phyloP scores from a whole-genome alignment of 2,888 invertebrate genomes.

The Agapetus fuscipes region DNA sequence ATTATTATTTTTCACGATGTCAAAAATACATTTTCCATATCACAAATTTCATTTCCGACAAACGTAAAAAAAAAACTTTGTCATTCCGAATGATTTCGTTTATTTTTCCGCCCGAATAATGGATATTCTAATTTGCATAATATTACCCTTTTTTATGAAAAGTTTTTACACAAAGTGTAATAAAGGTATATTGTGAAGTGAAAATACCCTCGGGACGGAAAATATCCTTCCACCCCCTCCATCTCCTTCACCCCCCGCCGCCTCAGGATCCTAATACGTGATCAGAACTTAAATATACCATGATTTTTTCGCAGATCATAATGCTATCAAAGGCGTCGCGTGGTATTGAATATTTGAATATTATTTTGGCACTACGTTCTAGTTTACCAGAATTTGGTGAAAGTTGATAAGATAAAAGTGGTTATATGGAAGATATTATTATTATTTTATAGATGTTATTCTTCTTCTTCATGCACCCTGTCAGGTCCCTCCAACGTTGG shows the following conservation, averaged over 20 bases:
- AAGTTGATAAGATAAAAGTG: too few species aligned
- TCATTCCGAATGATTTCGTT: background rate
- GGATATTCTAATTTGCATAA: conserved; percentile 1
- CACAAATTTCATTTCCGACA: too few species aligned
- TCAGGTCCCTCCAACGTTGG: too few species aligned
- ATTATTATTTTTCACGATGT: too few species aligned
- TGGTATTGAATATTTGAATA: too few species aligned
- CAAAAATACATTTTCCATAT: too few species aligned
- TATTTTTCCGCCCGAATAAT: background rate
- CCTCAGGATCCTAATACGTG: conserved; percentile 22
- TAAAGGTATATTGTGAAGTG: conserved; percentile 21
- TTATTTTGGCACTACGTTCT: too few species aligned
- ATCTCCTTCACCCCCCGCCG: conserved; percentile 18
- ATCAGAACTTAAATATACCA: conserved; percentile 21
- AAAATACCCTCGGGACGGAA: conserved; percentile 16
- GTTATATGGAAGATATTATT: too few species aligned
- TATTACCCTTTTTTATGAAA: conserved; percentile 5
- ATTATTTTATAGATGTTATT: too few species aligned
- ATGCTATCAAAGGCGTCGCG: conserved; percentile 13
- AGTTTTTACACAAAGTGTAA: conserved; percentile 14
- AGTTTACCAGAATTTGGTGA: too few species aligned
- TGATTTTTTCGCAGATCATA: conserved; percentile 22
- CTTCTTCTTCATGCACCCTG: too few species aligned
- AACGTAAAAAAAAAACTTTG: background rate
- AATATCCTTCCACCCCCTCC: conserved; percentile 10